Conservation (phyloP, 1,140 invertebrate genomes). For the Solenopsis fugax region DNA sequence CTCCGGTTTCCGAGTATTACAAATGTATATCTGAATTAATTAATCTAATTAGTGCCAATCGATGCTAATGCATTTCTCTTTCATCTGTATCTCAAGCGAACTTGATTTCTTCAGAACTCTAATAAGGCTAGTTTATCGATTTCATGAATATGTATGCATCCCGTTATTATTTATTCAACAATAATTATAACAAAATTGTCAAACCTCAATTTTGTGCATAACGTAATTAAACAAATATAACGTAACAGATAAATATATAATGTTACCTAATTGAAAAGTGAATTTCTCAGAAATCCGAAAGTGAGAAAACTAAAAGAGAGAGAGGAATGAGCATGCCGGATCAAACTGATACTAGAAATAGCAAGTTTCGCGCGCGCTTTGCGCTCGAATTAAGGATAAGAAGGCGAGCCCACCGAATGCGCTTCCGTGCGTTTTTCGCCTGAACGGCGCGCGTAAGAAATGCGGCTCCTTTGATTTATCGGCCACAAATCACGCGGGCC, state of each 20-base stretch:
- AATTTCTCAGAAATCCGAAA: background rate
- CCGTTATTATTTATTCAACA: background rate
- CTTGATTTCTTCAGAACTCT: background rate
- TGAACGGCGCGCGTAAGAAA: slow-evolving; percentile 70
- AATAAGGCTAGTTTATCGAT: background rate
- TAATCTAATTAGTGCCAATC: slow-evolving; percentile 23
- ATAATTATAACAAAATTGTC: background rate
- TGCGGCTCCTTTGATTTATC: slow-evolving; percentile 75
- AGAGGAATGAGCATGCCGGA: background rate
- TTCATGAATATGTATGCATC: background rate
- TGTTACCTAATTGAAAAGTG: background rate
- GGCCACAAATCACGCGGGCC: slow-evolving; percentile 74
- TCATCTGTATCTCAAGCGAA: background rate
- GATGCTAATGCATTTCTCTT: slow-evolving; percentile 16
- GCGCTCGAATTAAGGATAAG: slow-evolving; percentile 41
- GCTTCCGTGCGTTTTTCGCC: slow-evolving; percentile 51
- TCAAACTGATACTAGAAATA: background rate
- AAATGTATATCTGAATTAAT: slow-evolving; percentile 24
- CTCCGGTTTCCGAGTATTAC: background rate
- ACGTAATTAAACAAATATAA: background rate
- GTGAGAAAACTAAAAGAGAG: background rate
- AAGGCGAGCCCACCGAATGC: slow-evolving; percentile 28
- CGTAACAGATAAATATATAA: background rate
- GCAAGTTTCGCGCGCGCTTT: slow-evolving; percentile 20
- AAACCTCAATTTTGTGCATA: background rate